Conservation (phyloP, 2,797 vertebrate genomes). For the Hoplostethus mediterraneus region DNA sequence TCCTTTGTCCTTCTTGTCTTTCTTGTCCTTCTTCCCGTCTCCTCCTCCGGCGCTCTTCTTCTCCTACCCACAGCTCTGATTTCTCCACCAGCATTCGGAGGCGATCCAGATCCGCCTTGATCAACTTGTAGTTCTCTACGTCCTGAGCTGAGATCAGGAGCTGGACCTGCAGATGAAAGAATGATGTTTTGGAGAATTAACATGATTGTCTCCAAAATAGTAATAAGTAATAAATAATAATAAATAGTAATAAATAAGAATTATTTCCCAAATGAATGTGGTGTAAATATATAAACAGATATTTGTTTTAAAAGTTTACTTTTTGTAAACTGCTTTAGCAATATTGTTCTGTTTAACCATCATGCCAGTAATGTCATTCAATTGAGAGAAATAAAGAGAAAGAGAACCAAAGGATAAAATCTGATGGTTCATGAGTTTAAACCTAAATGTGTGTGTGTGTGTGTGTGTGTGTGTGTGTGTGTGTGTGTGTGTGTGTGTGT, state of each 20-base stretch:
- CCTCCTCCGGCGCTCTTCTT: conserved; percentile 90
- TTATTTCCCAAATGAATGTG: no score
- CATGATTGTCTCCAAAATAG: no score
- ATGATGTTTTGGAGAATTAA: not conserved
- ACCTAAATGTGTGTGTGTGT: not conserved
- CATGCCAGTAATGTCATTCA: no score
- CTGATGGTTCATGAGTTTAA: no score
- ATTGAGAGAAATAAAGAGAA: no score
- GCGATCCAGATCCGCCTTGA: conserved; percentile 94
- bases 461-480: not conserved
- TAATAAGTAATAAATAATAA: no score
- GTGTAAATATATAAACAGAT: no score
- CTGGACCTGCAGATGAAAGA: conserved; percentile 87
- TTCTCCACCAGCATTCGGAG: conserved; percentile 97
- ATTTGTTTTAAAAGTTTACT: no score
- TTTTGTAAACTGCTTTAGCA: no score
- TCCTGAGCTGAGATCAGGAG: conserved; percentile 95
- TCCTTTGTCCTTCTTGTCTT: conserved; percentile 81
- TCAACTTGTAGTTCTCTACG: conserved; percentile 97
- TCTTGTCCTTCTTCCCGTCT: conserved; percentile 89
- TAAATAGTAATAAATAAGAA: no score
- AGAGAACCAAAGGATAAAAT: no score
- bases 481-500: not conserved
- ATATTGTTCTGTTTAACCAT: no score
- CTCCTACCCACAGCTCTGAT: conserved; percentile 97